Percentiles rank a stretch among this genome's conserved stretches.
phyloP scores from a whole-genome alignment of 2,113 vertebrate genomes.

The Anhinga anhinga region DNA sequence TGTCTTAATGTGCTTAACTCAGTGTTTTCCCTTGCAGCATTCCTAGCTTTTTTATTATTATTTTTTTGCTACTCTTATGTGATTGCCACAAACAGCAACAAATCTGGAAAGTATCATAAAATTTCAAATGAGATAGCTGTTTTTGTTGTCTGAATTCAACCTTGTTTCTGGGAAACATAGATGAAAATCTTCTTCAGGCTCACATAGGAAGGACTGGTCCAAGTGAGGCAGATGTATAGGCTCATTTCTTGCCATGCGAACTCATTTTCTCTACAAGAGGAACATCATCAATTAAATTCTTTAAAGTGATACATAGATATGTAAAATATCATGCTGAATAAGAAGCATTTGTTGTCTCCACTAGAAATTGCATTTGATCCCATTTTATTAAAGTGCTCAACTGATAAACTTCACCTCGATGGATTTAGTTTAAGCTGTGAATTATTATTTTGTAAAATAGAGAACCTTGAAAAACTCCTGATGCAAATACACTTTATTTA shows the following conservation, averaged over 20 bases:
- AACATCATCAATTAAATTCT: slow-evolving; percentile 23
- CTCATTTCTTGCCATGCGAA: slow-evolving; percentile 16
- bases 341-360: slow-evolving; percentile 34
- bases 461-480: slow-evolving; percentile 57
- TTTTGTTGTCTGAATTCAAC: neutral
- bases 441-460: slow-evolving; percentile 52
- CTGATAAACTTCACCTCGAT: slow-evolving; percentile 10
- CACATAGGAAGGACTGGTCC: neutral
- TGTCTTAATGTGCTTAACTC: neutral
- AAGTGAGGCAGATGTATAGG: neutral
- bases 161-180: neutral
- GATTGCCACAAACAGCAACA: slow-evolving; percentile 6
- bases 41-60: neutral
- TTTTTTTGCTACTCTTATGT: neutral
- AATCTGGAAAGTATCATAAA: slow-evolving; percentile 18
- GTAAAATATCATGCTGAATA: slow-evolving; percentile 35
- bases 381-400: slow-evolving; percentile 45
- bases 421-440: slow-evolving; percentile 8
- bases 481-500: slow-evolving; percentile 63
- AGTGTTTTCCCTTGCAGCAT: neutral
- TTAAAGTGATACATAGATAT: slow-evolving; percentile 24
- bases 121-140: neutral
- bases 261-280: neutral
- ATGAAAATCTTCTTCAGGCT: slow-evolving; percentile 11
- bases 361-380: neutral